Percentiles rank a stretch among this genome's conserved stretches.
These are phyloP conservation scores for Sinocyclocheilus maitianheensis DNA, from an alignment of 2,113 vertebrate genomes.

Conservation along the genomic window DNA sequence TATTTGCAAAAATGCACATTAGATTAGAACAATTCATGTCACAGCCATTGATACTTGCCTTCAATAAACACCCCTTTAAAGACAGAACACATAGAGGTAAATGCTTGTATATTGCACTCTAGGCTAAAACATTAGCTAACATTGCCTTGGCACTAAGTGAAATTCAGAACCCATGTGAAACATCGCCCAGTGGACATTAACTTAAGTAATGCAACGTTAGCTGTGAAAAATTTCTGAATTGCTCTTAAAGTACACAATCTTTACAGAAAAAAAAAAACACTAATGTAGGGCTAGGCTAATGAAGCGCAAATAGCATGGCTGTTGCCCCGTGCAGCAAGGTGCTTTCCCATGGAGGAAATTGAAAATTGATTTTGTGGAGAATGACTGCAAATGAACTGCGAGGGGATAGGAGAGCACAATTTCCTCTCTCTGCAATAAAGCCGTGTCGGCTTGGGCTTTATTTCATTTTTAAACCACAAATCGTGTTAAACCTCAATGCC, in stretches of 20 bases:
- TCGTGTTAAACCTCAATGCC: slow-evolving; percentile 22
- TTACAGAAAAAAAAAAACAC: neutral
- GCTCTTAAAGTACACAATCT: slow-evolving; percentile 29
- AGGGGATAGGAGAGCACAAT: slow-evolving; percentile 10
- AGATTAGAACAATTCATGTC: neutral
- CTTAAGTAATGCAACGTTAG: slow-evolving; percentile 14
- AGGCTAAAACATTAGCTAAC: neutral
- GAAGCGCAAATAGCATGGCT: slow-evolving; percentile 15
- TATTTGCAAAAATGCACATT: neutral
- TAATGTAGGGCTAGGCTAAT: slow-evolving; percentile 31
- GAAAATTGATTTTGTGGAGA: slow-evolving; percentile 46
- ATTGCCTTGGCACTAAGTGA: slow-evolving; percentile 17
- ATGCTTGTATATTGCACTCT: slow-evolving; percentile 3
- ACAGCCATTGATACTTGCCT: neutral
- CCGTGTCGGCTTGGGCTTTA: slow-evolving; percentile 6
- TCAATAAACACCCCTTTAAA: slow-evolving; percentile 11
- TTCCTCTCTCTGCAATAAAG: slow-evolving; percentile 41
- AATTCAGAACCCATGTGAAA: neutral
- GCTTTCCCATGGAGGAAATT: slow-evolving; percentile 37
- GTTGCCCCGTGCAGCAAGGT: neutral
- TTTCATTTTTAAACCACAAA: slow-evolving; percentile 38
- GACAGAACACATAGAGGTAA: neutral
- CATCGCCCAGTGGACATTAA: neutral
- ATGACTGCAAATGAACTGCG: slow-evolving; percentile 28
- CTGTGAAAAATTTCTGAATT: neutral